Percentiles rank a stretch among this genome's conserved stretches.
Conservation (phyloP, 35 echinoderm and acorn worm genomes). For the Lytechinus pictus region DNA sequence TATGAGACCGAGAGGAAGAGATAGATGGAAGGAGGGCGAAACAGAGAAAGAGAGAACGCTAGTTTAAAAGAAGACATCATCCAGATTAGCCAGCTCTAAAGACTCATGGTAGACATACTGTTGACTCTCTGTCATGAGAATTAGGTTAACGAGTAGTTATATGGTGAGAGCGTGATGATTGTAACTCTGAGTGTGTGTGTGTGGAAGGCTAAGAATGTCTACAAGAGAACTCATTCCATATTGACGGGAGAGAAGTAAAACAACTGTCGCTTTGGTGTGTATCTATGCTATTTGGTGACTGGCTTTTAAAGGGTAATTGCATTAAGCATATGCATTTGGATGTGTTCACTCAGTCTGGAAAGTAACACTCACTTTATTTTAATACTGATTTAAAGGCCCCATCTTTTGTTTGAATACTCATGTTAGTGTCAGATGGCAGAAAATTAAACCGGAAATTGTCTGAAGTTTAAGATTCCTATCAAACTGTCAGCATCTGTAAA, state of each 20-base stretch:
- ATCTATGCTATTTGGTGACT: background rate
- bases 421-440: too few species aligned
- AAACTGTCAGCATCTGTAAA: too few species aligned
- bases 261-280: background rate
- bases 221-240: background rate
- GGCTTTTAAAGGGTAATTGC: background rate
- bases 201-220: background rate
- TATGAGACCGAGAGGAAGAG: background rate
- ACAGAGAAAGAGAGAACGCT: too few species aligned
- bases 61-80: background rate
- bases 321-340: background rate
- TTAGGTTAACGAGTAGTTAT: constrained; percentile 2
- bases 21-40: background rate
- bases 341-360: background rate
- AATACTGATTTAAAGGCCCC: too few species aligned
- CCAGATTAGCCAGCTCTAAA: background rate
- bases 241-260: background rate
- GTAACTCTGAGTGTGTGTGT: background rate
- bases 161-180: constrained; percentile 5
- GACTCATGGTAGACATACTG: background rate
- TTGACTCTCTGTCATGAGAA: background rate
- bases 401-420: too few species aligned
- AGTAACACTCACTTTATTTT: too few species aligned
- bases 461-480: too few species aligned
- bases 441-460: too few species aligned